A percentile compares a stretch with the other conserved stretches of the same genome.
Conservation (phyloP, 2,113 vertebrate genomes). For the Varanus salvator region DNA sequence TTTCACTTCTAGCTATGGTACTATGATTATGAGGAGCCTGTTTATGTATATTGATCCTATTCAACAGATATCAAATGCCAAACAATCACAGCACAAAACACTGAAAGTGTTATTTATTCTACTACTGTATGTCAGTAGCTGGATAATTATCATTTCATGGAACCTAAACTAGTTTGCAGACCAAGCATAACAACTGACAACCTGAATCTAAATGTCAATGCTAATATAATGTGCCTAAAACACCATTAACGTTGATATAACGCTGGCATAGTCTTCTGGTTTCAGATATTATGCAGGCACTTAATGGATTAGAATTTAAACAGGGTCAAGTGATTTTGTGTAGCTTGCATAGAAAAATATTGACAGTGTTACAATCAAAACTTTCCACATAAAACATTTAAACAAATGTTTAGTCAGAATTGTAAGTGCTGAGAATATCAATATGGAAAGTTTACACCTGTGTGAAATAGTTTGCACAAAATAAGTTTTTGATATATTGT, state of each 20-base stretch:
- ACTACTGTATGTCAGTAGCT: neutral
- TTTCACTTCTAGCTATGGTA: neutral
- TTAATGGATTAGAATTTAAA: neutral
- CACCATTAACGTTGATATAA: neutral
- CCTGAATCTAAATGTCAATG: neutral
- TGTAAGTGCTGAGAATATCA: neutral
- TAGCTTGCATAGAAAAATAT: neutral
- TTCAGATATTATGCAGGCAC: neutral
- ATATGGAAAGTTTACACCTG: slow-evolving; percentile 32
- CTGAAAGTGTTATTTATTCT: neutral
- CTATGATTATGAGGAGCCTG: neutral
- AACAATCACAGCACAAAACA: neutral
- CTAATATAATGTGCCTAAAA: neutral
- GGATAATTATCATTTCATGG: neutral
- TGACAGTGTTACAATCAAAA: neutral
- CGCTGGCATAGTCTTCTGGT: neutral
- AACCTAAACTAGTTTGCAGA: neutral
- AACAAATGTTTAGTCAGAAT: neutral
- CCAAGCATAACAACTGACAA: neutral
- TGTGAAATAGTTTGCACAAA: neutral
- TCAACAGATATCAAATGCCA: neutral
- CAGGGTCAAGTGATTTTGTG: slow-evolving; percentile 8
- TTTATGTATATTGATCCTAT: neutral
- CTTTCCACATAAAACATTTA: neutral
- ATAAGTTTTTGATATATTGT: neutral